phyloP scores from a whole-genome alignment of 2,113 vertebrate species.

The Eudyptes chrysolophus region DNA sequence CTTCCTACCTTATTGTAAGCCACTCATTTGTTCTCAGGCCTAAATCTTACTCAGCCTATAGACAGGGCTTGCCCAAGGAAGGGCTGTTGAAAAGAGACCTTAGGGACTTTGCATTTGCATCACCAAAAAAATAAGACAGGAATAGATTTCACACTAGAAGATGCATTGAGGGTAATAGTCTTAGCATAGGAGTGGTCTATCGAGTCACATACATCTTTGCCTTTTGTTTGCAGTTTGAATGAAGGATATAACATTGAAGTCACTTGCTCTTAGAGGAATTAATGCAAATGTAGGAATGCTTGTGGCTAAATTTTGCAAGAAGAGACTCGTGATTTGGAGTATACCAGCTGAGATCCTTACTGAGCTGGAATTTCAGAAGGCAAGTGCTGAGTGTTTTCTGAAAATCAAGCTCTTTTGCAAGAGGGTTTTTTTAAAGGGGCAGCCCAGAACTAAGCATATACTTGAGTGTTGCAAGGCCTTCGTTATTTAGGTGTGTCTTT shows the following conservation, averaged over 20 bases:
- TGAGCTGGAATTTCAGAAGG: neutral
- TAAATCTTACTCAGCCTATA: neutral
- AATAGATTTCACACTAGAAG: neutral
- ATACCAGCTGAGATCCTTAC: neutral
- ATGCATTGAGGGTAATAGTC: neutral
- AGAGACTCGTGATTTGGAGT: neutral
- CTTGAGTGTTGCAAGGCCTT: neutral
- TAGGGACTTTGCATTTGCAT: neutral
- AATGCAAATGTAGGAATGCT: neutral
- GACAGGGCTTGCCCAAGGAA: neutral
- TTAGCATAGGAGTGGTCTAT: neutral
- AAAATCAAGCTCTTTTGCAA: slow-evolving; percentile 19
- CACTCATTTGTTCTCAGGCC: neutral
- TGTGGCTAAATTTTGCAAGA: neutral
- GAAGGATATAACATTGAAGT: neutral
- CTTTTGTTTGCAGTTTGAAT: neutral
- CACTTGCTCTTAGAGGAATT: neutral
- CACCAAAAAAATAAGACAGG: neutral
- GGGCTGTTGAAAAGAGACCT: neutral
- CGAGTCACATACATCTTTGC: neutral
- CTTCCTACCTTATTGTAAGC: neutral
- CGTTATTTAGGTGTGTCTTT: neutral
- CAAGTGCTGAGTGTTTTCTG: neutral
- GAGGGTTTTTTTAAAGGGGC: neutral
- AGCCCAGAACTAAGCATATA: neutral